Conservation (phyloP, 2,113 vertebrate species). For the Ageneiosus marmoratus region DNA sequence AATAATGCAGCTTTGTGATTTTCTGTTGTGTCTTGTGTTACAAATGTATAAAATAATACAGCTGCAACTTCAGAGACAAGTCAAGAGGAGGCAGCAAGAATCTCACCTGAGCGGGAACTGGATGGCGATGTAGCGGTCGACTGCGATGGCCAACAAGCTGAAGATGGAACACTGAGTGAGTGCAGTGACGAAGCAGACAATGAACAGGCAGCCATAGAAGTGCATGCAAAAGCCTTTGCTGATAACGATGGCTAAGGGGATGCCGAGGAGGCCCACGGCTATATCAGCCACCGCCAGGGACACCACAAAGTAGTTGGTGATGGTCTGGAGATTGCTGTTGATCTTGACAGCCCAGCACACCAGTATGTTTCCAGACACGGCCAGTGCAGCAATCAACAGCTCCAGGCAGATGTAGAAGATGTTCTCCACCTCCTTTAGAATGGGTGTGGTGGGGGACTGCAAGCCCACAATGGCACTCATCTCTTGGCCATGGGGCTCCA, state of each 20-base stretch:
- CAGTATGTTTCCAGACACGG: constrained; percentile 89
- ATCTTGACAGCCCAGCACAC: constrained; percentile 94
- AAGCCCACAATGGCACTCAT: constrained; percentile 73
- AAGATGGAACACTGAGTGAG: constrained; percentile 98
- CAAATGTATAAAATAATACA: background rate
- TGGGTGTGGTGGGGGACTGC: constrained; percentile 47
- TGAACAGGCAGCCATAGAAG: constrained; percentile 94
- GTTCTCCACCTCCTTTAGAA: constrained; percentile 62
- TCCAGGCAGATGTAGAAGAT: constrained; percentile 84
- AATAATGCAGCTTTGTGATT: background rate
- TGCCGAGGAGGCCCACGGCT: constrained; percentile 89
- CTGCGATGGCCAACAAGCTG: constrained; percentile 92
- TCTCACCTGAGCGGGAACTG: constrained; percentile 92
- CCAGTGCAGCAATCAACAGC: constrained; percentile 85
- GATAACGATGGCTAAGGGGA: constrained; percentile 91
- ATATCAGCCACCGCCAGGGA: constrained; percentile 93
- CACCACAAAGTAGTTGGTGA: constrained; percentile 96
- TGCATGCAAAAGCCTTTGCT: constrained; percentile 90
- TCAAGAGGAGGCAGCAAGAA: background rate
- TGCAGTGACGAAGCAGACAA: constrained; percentile 93
- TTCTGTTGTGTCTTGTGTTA: background rate
- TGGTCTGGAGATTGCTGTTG: constrained; percentile 93
- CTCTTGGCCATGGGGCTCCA: constrained; percentile 66
- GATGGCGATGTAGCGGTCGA: constrained; percentile 94
- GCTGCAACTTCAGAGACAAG: background rate